Conservation (phyloP, 2,797 vertebrate genomes). For the Coccyzus lansbergi region DNA sequence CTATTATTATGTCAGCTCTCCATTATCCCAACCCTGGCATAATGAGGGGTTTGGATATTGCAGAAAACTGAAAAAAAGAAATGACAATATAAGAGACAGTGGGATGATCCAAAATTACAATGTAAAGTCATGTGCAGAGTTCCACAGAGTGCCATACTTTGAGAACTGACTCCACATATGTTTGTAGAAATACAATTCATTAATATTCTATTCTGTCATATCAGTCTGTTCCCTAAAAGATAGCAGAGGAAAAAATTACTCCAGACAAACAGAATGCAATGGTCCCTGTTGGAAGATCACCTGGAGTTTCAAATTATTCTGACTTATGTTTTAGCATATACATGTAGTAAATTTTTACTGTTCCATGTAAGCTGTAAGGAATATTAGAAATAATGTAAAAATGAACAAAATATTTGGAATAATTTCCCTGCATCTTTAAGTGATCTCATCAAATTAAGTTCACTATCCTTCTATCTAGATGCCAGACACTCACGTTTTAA, state of each 20-base stretch:
- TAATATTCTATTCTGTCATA: not conserved
- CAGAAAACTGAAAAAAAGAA: not conserved
- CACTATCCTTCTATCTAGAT: not conserved
- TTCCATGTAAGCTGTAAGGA: not conserved
- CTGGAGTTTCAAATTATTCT: not conserved
- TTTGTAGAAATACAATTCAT: not conserved
- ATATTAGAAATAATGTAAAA: not conserved
- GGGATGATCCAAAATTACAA: not conserved
- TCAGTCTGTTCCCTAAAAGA: not conserved
- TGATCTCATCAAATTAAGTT: not conserved
- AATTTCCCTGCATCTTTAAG: not conserved
- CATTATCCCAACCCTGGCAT: not conserved
- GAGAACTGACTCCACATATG: not conserved
- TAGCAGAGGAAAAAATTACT: not conserved
- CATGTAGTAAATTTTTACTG: rapidly evolving
- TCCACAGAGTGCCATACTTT: not conserved
- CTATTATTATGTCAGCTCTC: not conserved
- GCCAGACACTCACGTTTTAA: not conserved
- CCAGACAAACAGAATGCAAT: not conserved
- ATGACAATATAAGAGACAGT: rapidly evolving
- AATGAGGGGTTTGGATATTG: not conserved
- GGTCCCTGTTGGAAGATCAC: not conserved
- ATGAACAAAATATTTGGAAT: not conserved
- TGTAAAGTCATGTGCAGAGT: not conserved
- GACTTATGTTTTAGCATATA: not conserved